Conservation (phyloP, 2,113 vertebrate species). For the Dipodomys spectabilis region DNA sequence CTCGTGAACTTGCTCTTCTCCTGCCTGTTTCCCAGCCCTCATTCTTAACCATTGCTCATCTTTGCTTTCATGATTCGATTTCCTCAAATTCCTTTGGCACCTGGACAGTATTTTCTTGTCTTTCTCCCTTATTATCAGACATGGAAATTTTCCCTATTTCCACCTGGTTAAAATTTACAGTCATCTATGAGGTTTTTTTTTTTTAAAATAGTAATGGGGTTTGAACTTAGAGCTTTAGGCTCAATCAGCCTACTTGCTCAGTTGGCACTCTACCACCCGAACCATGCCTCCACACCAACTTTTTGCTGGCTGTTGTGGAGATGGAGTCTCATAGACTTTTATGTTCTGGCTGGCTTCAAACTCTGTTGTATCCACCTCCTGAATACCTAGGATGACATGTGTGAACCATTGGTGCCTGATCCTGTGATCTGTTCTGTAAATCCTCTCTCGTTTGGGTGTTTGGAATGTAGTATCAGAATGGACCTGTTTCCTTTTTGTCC, state of each 20-base stretch:
- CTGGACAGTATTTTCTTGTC: not conserved
- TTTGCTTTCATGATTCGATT: not conserved
- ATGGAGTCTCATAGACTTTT: too few species aligned
- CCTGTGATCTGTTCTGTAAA: not conserved
- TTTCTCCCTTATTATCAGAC: not conserved
- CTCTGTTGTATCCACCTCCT: too few species aligned
- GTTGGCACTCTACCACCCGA: too few species aligned
- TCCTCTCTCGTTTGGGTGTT: not conserved
- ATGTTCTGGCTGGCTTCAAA: too few species aligned
- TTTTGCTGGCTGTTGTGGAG: too few species aligned
- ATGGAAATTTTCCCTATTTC: not conserved
- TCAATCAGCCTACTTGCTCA: too few species aligned
- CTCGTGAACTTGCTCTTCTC: not conserved
- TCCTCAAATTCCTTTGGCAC: not conserved
- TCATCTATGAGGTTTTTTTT: too few species aligned
- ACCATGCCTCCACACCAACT: too few species aligned
- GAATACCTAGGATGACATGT: too few species aligned
- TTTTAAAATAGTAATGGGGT: too few species aligned
- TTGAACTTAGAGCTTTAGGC: too few species aligned
- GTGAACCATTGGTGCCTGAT: too few species aligned
- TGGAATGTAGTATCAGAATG: not conserved
- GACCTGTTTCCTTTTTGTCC: not conserved
- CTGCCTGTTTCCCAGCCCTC: not conserved
- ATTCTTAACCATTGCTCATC: not conserved
- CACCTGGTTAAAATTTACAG: not conserved